Evolutionary conservation across 2,888 invertebrate genomes (phyloP), one percentile per base, ranked within the genome.

Genomic region (Helleia helle): DNA sequence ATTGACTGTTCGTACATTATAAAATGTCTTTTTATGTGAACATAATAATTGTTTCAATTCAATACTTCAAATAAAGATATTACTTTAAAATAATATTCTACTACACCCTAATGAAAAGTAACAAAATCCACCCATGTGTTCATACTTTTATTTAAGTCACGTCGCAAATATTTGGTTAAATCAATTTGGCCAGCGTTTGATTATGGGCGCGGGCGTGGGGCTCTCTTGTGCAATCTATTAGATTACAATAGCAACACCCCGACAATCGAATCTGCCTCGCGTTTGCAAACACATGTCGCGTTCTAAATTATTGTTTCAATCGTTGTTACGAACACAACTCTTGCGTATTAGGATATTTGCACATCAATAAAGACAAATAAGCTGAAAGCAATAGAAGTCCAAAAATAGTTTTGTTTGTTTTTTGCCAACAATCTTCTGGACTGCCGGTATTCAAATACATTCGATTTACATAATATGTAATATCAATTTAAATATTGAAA

Each of bases 201-300:
- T 62, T 56, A 58, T 45, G 41, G 52, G 49, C 48, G 49, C 43
- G 53, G 49, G 49, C 48, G 47, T 45, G 70, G 70, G 70, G 59
- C 73, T 68, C n/a, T n/a, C n/a, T 61, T 59, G 64, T 64, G 63
- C 65, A 58, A 52, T 64, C 48, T 65, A 77, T 75, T 75, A 58
- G 62, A 72, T 77, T 74, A 74, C 52, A 43, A 25, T 34, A 46
- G 50, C 36, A 38, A 44, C 52, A 53, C 52, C 56, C 52, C 55
- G 50, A 49, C 39, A 31, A 24, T 40, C 40, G 41, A 57, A 56
- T 57, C 51, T 52, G 57, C 22, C 12, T 11, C 22, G 11, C 22
- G 7, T 7, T 22, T 22, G 30, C 34, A 41, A 47, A 50, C 52
- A 53, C 52, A 56, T 53, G 51, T 46, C 45, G 31, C 43, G 28